Evolutionary conservation across 92 coral and sea anemone species (phyloP), one percentile per base, ranked within the genome.

Genomic region (Siderastrea radians): DNA sequence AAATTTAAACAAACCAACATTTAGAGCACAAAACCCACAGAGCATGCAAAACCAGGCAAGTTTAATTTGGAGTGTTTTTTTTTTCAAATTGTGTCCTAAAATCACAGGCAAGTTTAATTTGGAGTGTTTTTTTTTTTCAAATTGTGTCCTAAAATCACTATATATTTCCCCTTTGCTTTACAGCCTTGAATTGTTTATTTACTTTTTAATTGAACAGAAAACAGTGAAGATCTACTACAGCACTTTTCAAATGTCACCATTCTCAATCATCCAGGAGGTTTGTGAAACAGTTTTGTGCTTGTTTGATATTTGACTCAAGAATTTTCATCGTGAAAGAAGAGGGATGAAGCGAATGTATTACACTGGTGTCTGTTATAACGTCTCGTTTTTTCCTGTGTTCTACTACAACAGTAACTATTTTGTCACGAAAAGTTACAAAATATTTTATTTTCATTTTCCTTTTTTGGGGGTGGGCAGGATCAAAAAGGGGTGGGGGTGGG

Each of bases 191-290:
- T 55, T 26, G 68, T 17, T 51, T 26, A 54, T 26, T 45, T 2
- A 26, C 48, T 76, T 57, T 15, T 80, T 54, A 54, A 58, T 46
- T 68, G 19, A 67, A 47, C 83, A 97, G 99, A 95, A 84, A 95
- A 95, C 78, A 97, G 99, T 75, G 98, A 90, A 78, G 93, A 90
- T 16, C 78, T 97, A 14, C 81, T 89, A 70, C 83, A 92, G 74
- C 82, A 86, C 84, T 97, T 93, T 90, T 85, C 84, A 14, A 89
- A 95, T 86, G 88, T 95, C 49, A 94, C 91, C 46, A 79, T 86
- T 58, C 87, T 95, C 54, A 93, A 94, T 89, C 99, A 96, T 75
- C 82, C 96, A 15, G 99, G 99, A 83, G 99, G 99, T 96, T 52
- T 77, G 95, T 76, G 67, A 14, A 52, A 50, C 4, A 15, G 3